A percentile compares a stretch with the other conserved stretches of the same genome.
These are phyloP conservation scores for Macroglossus sobrinus DNA, from an alignment of 2,113 vertebrate genomes.

Conservation along the genomic window DNA sequence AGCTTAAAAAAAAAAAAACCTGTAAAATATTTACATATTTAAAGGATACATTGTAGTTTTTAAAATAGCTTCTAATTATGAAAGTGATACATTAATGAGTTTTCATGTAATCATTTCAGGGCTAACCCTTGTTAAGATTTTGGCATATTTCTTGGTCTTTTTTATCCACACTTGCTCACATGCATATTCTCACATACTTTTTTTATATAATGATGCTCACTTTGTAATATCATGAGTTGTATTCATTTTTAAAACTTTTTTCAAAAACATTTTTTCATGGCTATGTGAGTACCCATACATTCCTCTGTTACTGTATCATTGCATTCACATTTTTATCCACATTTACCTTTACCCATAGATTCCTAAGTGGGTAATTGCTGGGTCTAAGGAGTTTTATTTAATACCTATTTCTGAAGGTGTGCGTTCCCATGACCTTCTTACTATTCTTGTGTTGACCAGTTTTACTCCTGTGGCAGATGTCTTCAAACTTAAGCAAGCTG, in stretches of 20 bases:
- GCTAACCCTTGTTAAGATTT: background rate
- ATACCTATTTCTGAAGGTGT: background rate
- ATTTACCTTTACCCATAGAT: background rate
- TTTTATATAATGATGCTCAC: background rate
- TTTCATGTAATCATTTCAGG: background rate
- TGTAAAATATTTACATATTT: slow-evolving; percentile 28
- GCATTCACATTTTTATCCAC: background rate
- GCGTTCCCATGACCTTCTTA: background rate
- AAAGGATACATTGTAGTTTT: background rate
- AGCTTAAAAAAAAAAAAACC: background rate
- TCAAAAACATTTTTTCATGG: background rate
- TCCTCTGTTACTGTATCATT: background rate
- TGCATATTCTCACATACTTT: background rate
- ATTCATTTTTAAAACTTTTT: background rate
- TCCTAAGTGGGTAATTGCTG: background rate
- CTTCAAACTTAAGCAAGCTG: background rate
- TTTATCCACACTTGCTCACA: background rate
- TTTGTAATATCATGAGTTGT: background rate
- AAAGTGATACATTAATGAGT: background rate
- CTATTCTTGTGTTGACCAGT: background rate
- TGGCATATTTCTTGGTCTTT: background rate
- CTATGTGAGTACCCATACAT: background rate
- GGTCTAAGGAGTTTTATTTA: background rate
- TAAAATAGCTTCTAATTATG: background rate
- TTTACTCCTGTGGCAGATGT: background rate